A percentile compares a stretch with the other conserved stretches of the same genome.
phyloP scores from a whole-genome alignment of 1,140 invertebrate genomes.

The Leptoteleia sp. region DNA sequence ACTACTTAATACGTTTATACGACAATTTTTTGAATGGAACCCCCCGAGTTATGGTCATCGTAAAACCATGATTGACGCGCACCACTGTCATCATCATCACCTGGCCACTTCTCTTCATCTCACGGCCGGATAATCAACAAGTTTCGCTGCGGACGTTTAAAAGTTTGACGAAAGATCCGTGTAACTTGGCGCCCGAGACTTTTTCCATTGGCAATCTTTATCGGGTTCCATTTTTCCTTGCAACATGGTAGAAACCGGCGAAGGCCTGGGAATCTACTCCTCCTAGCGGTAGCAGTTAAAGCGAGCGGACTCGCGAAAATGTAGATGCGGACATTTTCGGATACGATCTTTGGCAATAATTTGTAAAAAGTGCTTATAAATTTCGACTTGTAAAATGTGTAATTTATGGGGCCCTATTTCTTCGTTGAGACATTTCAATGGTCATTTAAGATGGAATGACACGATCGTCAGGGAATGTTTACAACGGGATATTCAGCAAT shows the following conservation, averaged over 20 bases:
- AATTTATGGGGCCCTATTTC: slow-evolving; percentile 64
- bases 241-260: too few species aligned
- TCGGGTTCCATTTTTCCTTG: too few species aligned
- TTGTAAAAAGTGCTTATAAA: slow-evolving; percentile 62
- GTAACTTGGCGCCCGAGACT: too few species aligned
- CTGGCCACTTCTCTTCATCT: neutral
- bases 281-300: too few species aligned
- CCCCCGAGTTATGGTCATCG: slow-evolving; percentile 25
- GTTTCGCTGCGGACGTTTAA: too few species aligned
- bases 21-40: slow-evolving; percentile 28
- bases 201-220: too few species aligned
- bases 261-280: too few species aligned
- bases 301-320: too few species aligned
- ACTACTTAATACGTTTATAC: slow-evolving; percentile 45
- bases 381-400: slow-evolving; percentile 65
- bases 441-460: slow-evolving; percentile 66
- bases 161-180: too few species aligned
- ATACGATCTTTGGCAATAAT: slow-evolving; percentile 42
- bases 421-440: slow-evolving; percentile 56
- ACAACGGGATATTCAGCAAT: slow-evolving; percentile 67
- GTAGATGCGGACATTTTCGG: slow-evolving; percentile 32
- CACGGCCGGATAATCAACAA: too few species aligned
- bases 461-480: slow-evolving; percentile 65
- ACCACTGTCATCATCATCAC: slow-evolving; percentile 17
- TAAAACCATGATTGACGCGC: slow-evolving; percentile 21